phyloP scores from a whole-genome alignment of 2,797 vertebrate genomes.

The Gymnodraco acuticeps region DNA sequence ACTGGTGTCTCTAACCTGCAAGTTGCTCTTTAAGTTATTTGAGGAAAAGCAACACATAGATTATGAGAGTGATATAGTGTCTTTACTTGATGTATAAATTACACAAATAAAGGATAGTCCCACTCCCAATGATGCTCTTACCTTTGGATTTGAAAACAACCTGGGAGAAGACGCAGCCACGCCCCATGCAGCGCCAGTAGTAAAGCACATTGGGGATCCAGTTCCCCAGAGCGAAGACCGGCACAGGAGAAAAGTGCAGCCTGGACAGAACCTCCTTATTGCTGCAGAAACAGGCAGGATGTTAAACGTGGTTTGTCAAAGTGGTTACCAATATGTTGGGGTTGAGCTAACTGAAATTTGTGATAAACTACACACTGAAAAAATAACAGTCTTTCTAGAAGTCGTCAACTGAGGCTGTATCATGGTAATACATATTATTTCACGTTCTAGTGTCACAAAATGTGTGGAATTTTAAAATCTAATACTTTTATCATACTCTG shows the following conservation, averaged over 20 bases:
- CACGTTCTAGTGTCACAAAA: no score
- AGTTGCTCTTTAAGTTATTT: no score
- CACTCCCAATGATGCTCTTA: conserved; percentile 40
- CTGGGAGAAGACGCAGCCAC: conserved; percentile 81
- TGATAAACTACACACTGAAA: no score
- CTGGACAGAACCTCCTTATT: conserved; percentile 80
- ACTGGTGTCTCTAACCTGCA: no score
- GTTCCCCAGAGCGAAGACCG: conserved; percentile 83
- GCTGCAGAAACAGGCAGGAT: conserved; percentile 27
- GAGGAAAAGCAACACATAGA: neutral
- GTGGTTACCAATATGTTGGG: neutral
- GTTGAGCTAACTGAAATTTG: neutral
- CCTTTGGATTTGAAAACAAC: conserved; percentile 80
- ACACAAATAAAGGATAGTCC: neutral
- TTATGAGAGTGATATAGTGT: neutral
- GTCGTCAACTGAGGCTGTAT: no score
- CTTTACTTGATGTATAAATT: neutral
- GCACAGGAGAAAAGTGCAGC: conserved; percentile 83
- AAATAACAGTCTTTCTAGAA: no score
- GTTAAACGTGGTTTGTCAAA: neutral
- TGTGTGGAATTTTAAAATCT: no score
- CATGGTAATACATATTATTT: no score
- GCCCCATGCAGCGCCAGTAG: conserved; percentile 78
- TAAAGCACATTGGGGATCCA: conserved; percentile 86
- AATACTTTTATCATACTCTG: no score